These are phyloP conservation scores for Lophochroa leadbeateri DNA, from an alignment of 2,113 vertebrate species.

Conservation along the genomic window DNA sequence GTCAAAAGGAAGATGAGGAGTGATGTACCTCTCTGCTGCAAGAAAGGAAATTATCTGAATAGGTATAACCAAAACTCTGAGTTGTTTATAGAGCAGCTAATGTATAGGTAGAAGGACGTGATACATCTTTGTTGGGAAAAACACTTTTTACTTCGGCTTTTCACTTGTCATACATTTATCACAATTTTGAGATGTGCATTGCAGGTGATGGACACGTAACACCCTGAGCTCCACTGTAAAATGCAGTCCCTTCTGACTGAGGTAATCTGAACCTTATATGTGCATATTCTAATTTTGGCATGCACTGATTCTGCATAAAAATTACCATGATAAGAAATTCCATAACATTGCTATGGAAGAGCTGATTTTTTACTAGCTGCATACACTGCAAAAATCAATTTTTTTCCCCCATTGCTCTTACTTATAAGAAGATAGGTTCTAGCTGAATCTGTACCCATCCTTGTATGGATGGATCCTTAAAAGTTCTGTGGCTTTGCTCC, in stretches of 20 bases:
- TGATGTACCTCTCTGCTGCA: neutral
- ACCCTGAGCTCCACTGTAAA: neutral
- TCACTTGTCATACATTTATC: neutral
- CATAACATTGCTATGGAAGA: neutral
- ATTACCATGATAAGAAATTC: neutral
- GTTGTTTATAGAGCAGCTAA: neutral
- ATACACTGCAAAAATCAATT: neutral
- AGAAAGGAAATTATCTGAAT: neutral
- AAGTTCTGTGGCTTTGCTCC: neutral
- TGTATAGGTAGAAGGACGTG: neutral
- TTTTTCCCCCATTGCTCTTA: neutral
- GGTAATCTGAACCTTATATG: neutral
- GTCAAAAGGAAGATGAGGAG: neutral
- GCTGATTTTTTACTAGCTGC: neutral
- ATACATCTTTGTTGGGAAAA: neutral
- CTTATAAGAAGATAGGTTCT: neutral
- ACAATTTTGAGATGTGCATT: neutral
- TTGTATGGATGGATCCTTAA: rapidly evolving
- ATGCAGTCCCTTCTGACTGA: neutral
- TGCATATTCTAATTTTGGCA: neutral
- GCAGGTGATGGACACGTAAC: neutral
- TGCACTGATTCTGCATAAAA: neutral
- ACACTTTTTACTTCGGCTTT: neutral
- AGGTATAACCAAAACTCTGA: neutral
- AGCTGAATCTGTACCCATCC: neutral